Percentiles rank a stretch among this genome's conserved stretches.
phyloP scores from a whole-genome alignment of 2,888 invertebrate genomes.

The Dysmachus trigonus region DNA sequence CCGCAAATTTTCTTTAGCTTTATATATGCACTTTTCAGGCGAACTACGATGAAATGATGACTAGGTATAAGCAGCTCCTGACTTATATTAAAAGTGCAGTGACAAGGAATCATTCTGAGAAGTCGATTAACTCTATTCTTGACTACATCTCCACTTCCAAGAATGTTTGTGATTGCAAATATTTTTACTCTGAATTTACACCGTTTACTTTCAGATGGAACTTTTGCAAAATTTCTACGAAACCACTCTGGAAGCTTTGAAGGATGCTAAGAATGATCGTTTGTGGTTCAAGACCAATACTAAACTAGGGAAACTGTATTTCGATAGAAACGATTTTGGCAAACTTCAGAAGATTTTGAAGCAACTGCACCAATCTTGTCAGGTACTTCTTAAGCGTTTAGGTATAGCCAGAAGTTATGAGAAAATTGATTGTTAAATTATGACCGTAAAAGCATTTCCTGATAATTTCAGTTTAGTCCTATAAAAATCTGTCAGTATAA shows the following conservation, averaged over 20 bases:
- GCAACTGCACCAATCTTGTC: constrained; percentile 96
- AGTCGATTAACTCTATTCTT: constrained; percentile 98
- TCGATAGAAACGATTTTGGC: constrained; percentile 93
- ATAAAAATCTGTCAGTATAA: too few relatives aligned
- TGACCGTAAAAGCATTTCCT: neutral
- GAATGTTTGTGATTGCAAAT: constrained; percentile 75
- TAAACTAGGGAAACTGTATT: constrained; percentile 97
- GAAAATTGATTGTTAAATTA: too few relatives aligned
- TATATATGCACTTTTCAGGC: constrained; percentile 67
- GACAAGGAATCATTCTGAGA: constrained; percentile 98
- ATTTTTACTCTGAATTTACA: neutral
- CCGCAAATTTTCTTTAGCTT: neutral
- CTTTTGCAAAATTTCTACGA: constrained; percentile 98
- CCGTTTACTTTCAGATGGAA: constrained; percentile 80
- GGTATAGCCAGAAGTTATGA: neutral
- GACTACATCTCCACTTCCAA: constrained; percentile 99
- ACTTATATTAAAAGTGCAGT: constrained; percentile 99
- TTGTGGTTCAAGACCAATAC: constrained; percentile 99
- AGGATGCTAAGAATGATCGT: constrained; percentile 98
- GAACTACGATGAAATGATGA: constrained; percentile 96
- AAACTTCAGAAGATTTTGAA: constrained; percentile 96
- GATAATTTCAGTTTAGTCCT: too few relatives aligned
- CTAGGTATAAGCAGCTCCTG: constrained; percentile 91
- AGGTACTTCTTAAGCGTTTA: constrained; percentile 70
- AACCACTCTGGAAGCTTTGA: constrained; percentile 91